phyloP scores from a whole-genome alignment of 2,113 vertebrate genomes.

The Tiliqua scincoides region DNA sequence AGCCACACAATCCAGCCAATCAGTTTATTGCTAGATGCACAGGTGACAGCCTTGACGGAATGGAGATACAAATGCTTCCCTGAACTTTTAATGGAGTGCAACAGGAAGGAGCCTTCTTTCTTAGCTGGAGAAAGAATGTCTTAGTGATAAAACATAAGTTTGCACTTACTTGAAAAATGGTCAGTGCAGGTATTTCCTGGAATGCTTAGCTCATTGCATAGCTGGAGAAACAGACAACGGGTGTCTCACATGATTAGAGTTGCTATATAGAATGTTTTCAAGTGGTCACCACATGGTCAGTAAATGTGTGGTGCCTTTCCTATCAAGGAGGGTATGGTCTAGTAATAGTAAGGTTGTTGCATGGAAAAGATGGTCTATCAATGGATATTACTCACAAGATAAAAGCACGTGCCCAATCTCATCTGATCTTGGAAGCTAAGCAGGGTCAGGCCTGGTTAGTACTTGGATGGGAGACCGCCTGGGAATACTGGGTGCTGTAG shows the following conservation, averaged over 20 bases:
- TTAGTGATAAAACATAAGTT: neutral
- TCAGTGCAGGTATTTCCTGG: accelerated
- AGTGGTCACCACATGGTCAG: neutral
- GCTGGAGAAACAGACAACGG: neutral
- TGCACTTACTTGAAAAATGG: too few species aligned
- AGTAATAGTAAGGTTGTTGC: neutral
- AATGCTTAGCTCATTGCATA: neutral
- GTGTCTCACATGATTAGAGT: neutral
- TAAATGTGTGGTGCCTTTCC: neutral
- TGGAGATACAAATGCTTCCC: neutral
- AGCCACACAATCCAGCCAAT: neutral
- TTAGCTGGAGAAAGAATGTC: neutral
- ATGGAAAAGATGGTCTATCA: neutral
- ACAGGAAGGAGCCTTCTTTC: neutral
- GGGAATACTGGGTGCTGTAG: too few species aligned
- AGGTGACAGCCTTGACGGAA: neutral
- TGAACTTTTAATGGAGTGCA: neutral
- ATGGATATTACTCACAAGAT: neutral
- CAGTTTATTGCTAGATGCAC: accelerated
- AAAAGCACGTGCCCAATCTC: too few species aligned
- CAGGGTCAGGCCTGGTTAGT: too few species aligned
- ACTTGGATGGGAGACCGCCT: too few species aligned
- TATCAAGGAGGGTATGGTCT: neutral
- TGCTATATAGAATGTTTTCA: neutral
- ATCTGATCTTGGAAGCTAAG: too few species aligned